Evolutionary conservation across 2,888 invertebrate genomes (phyloP).

Genomic region (Brachynemurus nebulosus): DNA sequence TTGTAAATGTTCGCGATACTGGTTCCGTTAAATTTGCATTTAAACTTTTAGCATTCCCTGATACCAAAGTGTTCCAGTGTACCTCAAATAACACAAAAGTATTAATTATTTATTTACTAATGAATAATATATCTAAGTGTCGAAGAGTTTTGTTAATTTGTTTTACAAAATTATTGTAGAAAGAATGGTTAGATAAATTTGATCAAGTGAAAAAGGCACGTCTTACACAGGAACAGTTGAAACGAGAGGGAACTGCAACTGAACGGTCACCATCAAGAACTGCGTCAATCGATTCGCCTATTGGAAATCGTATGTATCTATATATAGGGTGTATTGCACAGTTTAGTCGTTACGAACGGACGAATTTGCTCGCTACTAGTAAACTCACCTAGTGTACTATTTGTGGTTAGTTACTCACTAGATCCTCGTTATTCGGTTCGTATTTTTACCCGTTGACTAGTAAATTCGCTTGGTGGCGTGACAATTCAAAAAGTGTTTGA

Average conservation of each 20-base stretch:
- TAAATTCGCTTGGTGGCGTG: too few species aligned
- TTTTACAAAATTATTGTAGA: conserved; percentile 35
- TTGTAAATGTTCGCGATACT: conserved; percentile 85
- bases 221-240: conserved; percentile 44
- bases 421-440: too few species aligned
- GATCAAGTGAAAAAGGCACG: conserved; percentile 79
- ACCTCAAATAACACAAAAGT: conserved; percentile 49
- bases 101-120: conserved; percentile 8
- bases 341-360: too few species aligned
- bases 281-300: conserved; percentile 32
- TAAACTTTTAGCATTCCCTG: conserved; percentile 87
- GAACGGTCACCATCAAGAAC: conserved; percentile 34
- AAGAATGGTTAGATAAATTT: conserved; percentile 88
- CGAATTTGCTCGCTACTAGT: too few species aligned
- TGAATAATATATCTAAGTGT: background rate
- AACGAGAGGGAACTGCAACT: conserved; percentile 25
- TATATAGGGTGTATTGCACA: too few species aligned
- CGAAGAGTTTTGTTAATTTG: background rate
- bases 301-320: conserved; percentile 30
- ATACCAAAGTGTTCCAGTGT: conserved; percentile 83
- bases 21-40: conserved; percentile 86
- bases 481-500: too few species aligned
- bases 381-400: too few species aligned
- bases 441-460: too few species aligned
- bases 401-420: too few species aligned